Conservation (phyloP, 2,888 invertebrate species). For the Oscheius onirici region DNA sequence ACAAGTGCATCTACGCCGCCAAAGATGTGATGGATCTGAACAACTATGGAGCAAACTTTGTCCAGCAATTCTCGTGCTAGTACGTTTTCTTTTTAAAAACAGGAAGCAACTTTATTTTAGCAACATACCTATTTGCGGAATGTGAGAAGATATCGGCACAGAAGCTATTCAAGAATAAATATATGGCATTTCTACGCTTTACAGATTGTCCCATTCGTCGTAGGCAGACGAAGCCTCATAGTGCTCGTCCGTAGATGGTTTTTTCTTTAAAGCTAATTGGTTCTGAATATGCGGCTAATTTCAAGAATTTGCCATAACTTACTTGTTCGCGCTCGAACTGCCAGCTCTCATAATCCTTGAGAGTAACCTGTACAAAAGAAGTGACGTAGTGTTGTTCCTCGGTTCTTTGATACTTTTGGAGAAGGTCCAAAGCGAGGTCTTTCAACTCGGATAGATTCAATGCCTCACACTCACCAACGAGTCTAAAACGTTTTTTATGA, state of each 20-base stretch:
- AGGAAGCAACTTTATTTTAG: background rate
- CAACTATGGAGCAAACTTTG: constrained; percentile 50
- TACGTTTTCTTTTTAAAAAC: constrained; percentile 29
- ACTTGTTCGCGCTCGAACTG: constrained; percentile 69
- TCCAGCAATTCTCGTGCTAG: constrained; percentile 53
- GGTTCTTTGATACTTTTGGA: constrained; percentile 68
- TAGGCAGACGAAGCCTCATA: constrained; percentile 61
- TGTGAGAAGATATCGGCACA: constrained; percentile 11
- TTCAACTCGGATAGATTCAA: constrained; percentile 69
- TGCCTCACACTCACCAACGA: constrained; percentile 70
- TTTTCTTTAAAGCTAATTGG: constrained; percentile 60
- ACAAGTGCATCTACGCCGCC: constrained; percentile 44
- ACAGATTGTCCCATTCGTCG: constrained; percentile 69
- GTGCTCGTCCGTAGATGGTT: constrained; percentile 56
- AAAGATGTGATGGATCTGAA: constrained; percentile 39
- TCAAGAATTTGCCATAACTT: background rate
- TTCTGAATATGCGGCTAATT: constrained; percentile 41
- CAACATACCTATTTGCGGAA: background rate
- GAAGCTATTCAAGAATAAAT: constrained; percentile 12
- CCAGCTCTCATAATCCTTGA: constrained; percentile 69
- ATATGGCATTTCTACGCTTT: constrained; percentile 17
- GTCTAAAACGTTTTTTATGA: constrained; percentile 37
- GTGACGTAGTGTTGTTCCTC: constrained; percentile 70
- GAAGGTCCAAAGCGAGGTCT: constrained; percentile 67
- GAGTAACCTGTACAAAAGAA: constrained; percentile 65